Evolutionary conservation across 2,888 invertebrate genomes (phyloP), one percentile per base, ranked within the genome.

Genomic region (Drepana falcataria): DNA sequence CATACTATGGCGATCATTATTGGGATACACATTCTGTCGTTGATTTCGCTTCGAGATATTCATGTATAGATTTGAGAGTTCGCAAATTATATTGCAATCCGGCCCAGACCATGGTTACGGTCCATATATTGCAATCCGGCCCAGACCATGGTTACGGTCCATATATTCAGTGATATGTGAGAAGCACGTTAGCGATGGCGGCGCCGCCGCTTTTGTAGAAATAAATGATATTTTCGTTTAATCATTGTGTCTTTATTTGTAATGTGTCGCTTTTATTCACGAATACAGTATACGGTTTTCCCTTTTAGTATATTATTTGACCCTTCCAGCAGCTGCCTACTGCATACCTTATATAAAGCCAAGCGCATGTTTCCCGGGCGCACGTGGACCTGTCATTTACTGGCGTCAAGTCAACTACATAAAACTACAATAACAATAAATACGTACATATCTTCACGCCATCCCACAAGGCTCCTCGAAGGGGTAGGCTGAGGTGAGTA

Each of bases 161-260:
- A 84, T 88, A 87, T 87, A 87, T 87, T 85, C 82, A 78, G 80
- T 84, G 83, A 82, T 84, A 85, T 86, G 87, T 85, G 87, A 87
- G 85, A 86, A 82, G 86, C 87, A 87, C 86, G 81, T 77, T 77
- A 75, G 83, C 72, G 78, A 66, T 55, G 40, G 58, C 68, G 79
- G 72, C 78, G 72, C 70, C 68, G 72, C 75, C 85, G 80, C 85
- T 87, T 85, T 81, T 85, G 81, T 90, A 90, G 90, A 87, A 90
- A 89, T 90, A 90, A 90, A 90, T 87, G 87, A 89, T 90, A 90
- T 90, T 90, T 90, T 90, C 89, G 90, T 90, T 90, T 90, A 90
- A 79, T 65, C 69, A 81, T 81, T 79, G 78, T 72, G 72, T 81
- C 77, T 81, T 87, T 80, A 77, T 51, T 51, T 51, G 4, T 41